Evolutionary conservation across 2,888 invertebrate genomes (phyloP).

Genomic region (Lasioglossum morio): DNA sequence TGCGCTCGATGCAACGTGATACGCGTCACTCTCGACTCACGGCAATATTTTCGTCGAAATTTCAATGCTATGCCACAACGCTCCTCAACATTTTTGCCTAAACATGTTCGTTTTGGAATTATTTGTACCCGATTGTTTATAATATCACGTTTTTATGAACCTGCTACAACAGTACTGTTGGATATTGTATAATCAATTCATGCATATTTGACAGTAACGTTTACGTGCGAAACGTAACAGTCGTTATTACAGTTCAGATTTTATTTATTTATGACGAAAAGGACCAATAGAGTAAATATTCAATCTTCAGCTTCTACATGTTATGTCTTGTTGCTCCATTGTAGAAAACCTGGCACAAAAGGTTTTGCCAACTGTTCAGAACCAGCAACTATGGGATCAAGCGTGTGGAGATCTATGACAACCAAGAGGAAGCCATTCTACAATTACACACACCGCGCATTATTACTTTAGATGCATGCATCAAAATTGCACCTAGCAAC

Average conservation of each 20-base stretch:
- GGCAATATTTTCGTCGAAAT: not conserved
- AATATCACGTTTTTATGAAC: not conserved
- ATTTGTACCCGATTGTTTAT: not conserved
- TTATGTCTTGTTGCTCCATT: conserved; percentile 75
- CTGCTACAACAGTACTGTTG: not conserved
- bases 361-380: conserved; percentile 91
- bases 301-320: too few species aligned
- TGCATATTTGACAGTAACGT: not conserved
- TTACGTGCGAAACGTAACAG: not conserved
- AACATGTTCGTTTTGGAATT: not conserved
- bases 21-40: conserved; percentile 15
- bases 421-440: conserved; percentile 89
- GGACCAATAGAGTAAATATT: too few species aligned
- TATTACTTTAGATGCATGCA: conserved; percentile 94
- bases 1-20: not conserved
- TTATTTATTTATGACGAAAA: not conserved
- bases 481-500: conserved; percentile 89
- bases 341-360: conserved; percentile 94
- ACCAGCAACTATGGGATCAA: conserved; percentile 94
- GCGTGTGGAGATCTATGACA: conserved; percentile 94
- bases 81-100: not conserved
- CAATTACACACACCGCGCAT: conserved; percentile 89
- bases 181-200: not conserved
- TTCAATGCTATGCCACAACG: not conserved
- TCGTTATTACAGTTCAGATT: not conserved